Evolutionary conservation across 1,140 invertebrate species (phyloP).

Genomic region (Caligus rogercresseyi): DNA sequence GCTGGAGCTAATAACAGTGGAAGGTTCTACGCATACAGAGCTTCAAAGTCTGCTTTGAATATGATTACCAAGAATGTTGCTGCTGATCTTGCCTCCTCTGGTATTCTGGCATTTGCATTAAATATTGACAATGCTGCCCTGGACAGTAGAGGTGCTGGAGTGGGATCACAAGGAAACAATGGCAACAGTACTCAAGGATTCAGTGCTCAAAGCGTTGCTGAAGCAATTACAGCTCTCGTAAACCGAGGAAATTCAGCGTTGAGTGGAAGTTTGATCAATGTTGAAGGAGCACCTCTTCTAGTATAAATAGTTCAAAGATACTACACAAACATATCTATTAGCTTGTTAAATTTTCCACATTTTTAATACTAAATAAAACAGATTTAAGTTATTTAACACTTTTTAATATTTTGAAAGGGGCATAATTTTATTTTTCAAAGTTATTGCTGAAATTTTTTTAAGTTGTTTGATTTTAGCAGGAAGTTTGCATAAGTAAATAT

Average conservation of each 20-base stretch:
- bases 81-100: neutral
- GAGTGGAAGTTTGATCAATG: neutral
- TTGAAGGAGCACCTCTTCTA: neutral
- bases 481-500: too few relatives aligned
- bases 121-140: neutral
- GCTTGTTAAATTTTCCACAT: too few relatives aligned
- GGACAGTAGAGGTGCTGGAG: neutral
- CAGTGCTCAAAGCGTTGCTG: neutral
- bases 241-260: neutral
- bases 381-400: too few relatives aligned
- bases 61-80: neutral
- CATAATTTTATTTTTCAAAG: too few relatives aligned
- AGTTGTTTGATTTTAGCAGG: too few relatives aligned
- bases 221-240: neutral
- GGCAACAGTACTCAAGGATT: neutral
- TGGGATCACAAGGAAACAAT: neutral
- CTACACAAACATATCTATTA: neutral
- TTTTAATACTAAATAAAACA: too few relatives aligned
- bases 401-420: too few relatives aligned
- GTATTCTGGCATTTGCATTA: neutral
- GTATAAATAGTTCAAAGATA: neutral
- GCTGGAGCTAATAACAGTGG: neutral
- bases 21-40: neutral
- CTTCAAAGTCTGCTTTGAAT: neutral
- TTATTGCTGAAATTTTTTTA: too few relatives aligned